Base-by-base conservation (phyloP, 1,140 invertebrate genomes). In the Macrocentrus cingulum region DNA sequence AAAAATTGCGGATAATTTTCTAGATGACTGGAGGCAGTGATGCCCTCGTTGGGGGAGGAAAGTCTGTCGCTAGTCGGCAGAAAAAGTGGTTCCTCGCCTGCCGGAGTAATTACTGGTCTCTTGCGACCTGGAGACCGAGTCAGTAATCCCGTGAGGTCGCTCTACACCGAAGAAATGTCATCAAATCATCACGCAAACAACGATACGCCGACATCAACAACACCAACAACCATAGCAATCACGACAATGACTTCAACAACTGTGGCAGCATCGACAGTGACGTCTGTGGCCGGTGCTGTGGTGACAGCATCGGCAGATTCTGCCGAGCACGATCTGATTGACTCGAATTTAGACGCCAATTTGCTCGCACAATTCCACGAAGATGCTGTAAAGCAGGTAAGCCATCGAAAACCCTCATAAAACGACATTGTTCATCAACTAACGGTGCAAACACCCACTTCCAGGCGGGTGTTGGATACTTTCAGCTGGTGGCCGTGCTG, bases 291-390 rank as follows among this genome's bases (percentile, higher is more conserved):
- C 57, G 64, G 66, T 44, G 64, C 60, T 11, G 76, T 59, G 0
- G 73, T 69, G 41, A 61, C 71, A 3, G 70, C 76, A 2, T 71
- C 74, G 9, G 69, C 71, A 42, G 80, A 64, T 68, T 71, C 66
- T 60, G 78, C 68, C 64, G 80, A 65, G 54, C 75, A 72, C 59
- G 74, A 76, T 48, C 62, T 74, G 22, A 74, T 75, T 44, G 71
- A 76, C 50, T 69, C 69, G 7, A 71, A 64, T 19, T 55, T 59
- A 8, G 84, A 86, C 58, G 78, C 82, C 1, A 83, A 83, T 13
- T 79, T 87, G 0, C 74, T 89, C 1, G 85, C 87, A n/a, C 86
- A 88, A 65, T 90, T 90, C 68, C 87, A 90, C 67, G 87, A 89
- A 65, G 87, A 89, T 68, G 88, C 88, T 4, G 76, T 90, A 18